Conservation (phyloP, 1,140 invertebrate species). For the Mya arenaria region DNA sequence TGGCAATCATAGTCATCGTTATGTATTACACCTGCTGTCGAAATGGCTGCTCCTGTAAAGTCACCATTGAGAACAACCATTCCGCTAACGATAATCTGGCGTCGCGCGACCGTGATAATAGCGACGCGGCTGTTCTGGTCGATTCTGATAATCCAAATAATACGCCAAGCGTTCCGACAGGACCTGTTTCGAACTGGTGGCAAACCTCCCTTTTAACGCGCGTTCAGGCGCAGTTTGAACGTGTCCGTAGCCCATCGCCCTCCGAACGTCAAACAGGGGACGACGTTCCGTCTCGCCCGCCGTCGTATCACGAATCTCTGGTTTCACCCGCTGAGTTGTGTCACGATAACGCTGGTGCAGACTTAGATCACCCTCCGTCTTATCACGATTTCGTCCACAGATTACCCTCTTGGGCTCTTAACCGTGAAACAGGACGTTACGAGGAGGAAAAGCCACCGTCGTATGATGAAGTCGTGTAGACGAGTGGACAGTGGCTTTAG, state of each 20-base stretch:
- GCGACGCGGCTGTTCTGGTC: background rate
- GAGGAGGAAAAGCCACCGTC: constrained; percentile 38
- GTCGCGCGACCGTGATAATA: too few relatives aligned
- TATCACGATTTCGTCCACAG: background rate
- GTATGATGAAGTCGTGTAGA: constrained; percentile 55
- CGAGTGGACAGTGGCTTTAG: too few relatives aligned
- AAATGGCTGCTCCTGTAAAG: constrained; percentile 11
- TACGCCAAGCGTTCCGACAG: background rate
- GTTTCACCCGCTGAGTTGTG: background rate
- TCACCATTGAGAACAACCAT: constrained; percentile 1
- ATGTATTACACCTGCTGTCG: constrained; percentile 34
- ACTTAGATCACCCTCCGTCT: constrained; percentile 18
- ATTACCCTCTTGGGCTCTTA: too few relatives aligned
- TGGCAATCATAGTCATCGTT: constrained; percentile 5
- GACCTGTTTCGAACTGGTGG: constrained; percentile 7
- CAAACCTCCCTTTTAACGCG: constrained; percentile 1
- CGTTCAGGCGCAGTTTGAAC: background rate
- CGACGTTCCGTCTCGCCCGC: background rate
- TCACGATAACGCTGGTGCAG: background rate
- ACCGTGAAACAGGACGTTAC: background rate
- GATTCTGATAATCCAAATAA: background rate
- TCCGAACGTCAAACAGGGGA: background rate
- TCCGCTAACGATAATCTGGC: background rate
- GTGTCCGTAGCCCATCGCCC: background rate
- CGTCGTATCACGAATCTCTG: background rate